These are phyloP conservation scores for Lophotis ruficrista DNA, from an alignment of 2,113 vertebrate genomes.

Conservation along the genomic window DNA sequence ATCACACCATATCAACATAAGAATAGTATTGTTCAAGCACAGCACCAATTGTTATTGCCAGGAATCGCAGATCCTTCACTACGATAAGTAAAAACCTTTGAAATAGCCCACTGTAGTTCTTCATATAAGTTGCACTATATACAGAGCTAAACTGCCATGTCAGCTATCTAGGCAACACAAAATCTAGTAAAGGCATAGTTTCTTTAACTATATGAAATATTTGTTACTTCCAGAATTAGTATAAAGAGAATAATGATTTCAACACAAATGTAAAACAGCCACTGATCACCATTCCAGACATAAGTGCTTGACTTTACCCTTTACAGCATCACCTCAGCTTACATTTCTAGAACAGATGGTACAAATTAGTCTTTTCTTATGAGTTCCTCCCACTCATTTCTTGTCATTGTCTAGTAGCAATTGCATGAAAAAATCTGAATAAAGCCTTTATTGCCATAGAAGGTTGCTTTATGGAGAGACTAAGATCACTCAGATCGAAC, in stretches of 20 bases:
- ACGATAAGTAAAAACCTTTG: neutral
- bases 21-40: neutral
- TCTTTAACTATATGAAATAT: neutral
- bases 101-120: neutral
- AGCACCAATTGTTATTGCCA: neutral
- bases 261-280: neutral
- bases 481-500: neutral
- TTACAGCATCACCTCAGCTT: neutral
- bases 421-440: neutral
- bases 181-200: neutral
- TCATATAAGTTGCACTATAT: neutral
- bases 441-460: neutral
- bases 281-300: neutral
- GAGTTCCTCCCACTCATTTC: neutral
- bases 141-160: neutral
- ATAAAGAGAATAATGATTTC: neutral
- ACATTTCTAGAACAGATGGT: neutral
- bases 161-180: neutral
- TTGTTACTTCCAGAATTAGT: neutral
- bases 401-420: neutral
- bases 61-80: neutral
- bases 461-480: neutral
- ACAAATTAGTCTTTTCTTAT: neutral
- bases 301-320: neutral
- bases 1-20: neutral